Evolutionary conservation across 2,113 vertebrate species (phyloP).

Genomic region (Spea bombifrons): DNA sequence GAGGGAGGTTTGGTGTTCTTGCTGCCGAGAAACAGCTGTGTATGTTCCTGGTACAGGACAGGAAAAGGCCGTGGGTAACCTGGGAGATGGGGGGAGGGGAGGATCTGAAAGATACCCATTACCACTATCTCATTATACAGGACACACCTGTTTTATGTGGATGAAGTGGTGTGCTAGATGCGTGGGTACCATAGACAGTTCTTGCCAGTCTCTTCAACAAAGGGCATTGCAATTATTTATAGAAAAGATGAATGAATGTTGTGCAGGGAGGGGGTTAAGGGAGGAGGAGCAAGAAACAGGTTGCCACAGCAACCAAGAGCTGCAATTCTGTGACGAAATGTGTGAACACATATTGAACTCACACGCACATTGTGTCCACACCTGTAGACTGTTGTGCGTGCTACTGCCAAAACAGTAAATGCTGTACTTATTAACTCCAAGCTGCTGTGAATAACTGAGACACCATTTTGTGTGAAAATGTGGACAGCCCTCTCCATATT

Average conservation of each 20-base stretch:
- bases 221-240: not conserved
- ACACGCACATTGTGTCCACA: too few relatives aligned
- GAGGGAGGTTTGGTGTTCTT: not conserved
- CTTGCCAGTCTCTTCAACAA: not conserved
- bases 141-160: not conserved
- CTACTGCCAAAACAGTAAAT: too few relatives aligned
- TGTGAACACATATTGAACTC: not conserved
- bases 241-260: conserved; percentile 8
- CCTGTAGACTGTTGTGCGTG: too few relatives aligned
- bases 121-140: not conserved
- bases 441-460: too few relatives aligned
- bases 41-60: conserved; percentile 23
- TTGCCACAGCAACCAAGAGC: not conserved
- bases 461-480: too few relatives aligned
- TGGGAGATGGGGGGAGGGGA: not conserved
- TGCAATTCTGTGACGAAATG: not conserved
- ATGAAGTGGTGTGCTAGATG: not conserved
- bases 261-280: not conserved
- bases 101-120: conserved; percentile 1
- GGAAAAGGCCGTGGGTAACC: conserved; percentile 16
- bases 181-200: not conserved
- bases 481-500: too few relatives aligned
- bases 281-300: not conserved
- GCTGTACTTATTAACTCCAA: too few relatives aligned
- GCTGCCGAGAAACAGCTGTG: conserved; percentile 20